phyloP scores from a whole-genome alignment of 1,140 invertebrate species.

The Drosophila asahinai region DNA sequence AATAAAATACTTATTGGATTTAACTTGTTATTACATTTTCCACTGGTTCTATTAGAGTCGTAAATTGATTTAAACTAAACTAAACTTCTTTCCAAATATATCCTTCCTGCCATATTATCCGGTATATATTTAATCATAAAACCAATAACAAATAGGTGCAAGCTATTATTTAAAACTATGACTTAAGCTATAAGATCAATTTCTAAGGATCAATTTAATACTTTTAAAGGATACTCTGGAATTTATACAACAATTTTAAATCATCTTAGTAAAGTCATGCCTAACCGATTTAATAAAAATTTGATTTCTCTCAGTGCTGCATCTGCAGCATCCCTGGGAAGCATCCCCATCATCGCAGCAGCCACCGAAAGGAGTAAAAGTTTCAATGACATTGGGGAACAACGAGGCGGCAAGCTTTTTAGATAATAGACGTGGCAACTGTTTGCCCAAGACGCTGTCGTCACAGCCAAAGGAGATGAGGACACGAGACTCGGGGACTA shows the following conservation, averaged over 20 bases:
- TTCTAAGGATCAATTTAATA: too few relatives aligned
- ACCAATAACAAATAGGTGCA: too few relatives aligned
- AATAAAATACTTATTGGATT: neutral
- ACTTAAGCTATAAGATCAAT: too few relatives aligned
- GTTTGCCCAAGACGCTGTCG: slow-evolving; percentile 58
- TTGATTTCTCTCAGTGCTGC: slow-evolving; percentile 4
- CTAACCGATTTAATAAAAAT: neutral
- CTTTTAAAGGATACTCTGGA: neutral
- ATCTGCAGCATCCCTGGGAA: slow-evolving; percentile 6
- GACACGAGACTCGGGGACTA: slow-evolving; percentile 57
- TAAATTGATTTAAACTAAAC: too few relatives aligned
- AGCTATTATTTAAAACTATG: too few relatives aligned
- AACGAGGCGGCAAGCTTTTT: slow-evolving; percentile 68
- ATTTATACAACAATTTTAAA: neutral
- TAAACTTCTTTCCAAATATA: too few relatives aligned
- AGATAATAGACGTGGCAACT: slow-evolving; percentile 79
- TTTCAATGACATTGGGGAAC: slow-evolving; percentile 56
- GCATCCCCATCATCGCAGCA: slow-evolving; percentile 32
- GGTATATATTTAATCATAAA: too few relatives aligned
- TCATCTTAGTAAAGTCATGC: too few relatives aligned
- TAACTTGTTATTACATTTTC: too few relatives aligned
- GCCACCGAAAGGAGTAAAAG: slow-evolving; percentile 73
- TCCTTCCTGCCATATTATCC: too few relatives aligned
- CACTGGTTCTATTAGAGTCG: too few relatives aligned
- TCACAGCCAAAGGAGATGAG: slow-evolving; percentile 39